These are phyloP conservation scores for Julus scanicus DNA, from an alignment of 2,888 invertebrate genomes.

Conservation along the genomic window DNA sequence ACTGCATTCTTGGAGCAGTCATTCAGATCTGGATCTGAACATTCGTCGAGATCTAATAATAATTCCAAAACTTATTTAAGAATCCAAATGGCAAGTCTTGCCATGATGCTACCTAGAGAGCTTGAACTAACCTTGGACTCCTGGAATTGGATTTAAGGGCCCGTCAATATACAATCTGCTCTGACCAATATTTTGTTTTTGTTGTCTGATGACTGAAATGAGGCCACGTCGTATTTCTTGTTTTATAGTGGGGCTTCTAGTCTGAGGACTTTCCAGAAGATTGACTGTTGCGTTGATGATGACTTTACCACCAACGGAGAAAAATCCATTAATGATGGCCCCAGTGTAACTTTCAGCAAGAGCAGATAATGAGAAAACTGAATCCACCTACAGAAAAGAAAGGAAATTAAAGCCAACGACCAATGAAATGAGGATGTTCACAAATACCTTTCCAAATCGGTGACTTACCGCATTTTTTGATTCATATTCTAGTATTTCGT, in stretches of 20 bases:
- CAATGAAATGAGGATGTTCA: neutral
- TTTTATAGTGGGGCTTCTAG: slow-evolving; percentile 75
- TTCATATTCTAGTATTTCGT: slow-evolving; percentile 85
- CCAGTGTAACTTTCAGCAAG: slow-evolving; percentile 88
- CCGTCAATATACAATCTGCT: slow-evolving; percentile 87
- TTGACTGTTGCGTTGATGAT: slow-evolving; percentile 84
- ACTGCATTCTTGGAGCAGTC: slow-evolving; percentile 83
- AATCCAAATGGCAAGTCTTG: neutral
- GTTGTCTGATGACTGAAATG: slow-evolving; percentile 81
- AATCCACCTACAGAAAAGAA: slow-evolving; percentile 73
- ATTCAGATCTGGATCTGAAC: slow-evolving; percentile 81
- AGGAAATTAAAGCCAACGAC: slow-evolving; percentile 53
- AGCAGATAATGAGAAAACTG: slow-evolving; percentile 91
- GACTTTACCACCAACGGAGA: slow-evolving; percentile 77
- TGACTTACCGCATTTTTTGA: slow-evolving; percentile 84
- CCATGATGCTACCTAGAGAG: neutral
- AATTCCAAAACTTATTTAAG: slow-evolving; percentile 57
- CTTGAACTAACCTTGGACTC: slow-evolving; percentile 72
- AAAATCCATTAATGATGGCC: slow-evolving; percentile 81
- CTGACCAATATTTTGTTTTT: slow-evolving; percentile 88
- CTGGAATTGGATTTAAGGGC: slow-evolving; percentile 81
- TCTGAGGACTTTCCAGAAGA: slow-evolving; percentile 78
- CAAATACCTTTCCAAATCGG: neutral
- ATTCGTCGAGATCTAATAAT: slow-evolving; percentile 83
- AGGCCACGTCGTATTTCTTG: slow-evolving; percentile 85